Conservation (phyloP, 2,888 invertebrate species). For the Nezara viridula region DNA sequence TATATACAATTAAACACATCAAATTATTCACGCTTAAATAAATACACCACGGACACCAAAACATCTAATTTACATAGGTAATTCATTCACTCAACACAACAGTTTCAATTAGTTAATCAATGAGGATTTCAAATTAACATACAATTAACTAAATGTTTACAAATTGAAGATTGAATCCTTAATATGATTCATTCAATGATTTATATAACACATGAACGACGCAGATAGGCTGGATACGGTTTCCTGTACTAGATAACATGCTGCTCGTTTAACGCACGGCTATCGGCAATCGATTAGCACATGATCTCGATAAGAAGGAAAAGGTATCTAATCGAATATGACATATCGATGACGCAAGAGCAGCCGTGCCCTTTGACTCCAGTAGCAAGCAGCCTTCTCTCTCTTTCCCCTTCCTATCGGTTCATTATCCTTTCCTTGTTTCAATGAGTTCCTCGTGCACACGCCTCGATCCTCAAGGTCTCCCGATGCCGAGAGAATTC, state of each 20-base stretch:
- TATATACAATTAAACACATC: background rate
- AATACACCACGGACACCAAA: background rate
- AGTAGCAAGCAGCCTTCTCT: background rate
- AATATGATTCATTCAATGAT: background rate
- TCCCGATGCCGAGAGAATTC: background rate
- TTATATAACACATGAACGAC: background rate
- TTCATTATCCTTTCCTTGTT: conserved; percentile 5
- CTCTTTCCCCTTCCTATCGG: background rate
- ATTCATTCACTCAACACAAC: background rate
- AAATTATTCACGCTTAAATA: background rate
- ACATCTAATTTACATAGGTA: background rate
- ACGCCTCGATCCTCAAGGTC: background rate
- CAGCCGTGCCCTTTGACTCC: background rate
- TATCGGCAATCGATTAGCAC: conserved; percentile 18
- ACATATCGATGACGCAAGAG: conserved; percentile 24
- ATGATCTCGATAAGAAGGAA: background rate
- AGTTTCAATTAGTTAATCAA: background rate
- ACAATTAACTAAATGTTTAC: background rate
- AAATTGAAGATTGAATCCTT: background rate
- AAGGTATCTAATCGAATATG: conserved; percentile 4
- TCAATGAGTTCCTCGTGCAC: background rate
- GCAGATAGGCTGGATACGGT: background rate
- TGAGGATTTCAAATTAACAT: background rate
- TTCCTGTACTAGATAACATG: background rate
- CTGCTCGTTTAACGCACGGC: background rate